Evolutionary conservation across 2,113 vertebrate genomes (phyloP).

Genomic region (Elachura formosa): DNA sequence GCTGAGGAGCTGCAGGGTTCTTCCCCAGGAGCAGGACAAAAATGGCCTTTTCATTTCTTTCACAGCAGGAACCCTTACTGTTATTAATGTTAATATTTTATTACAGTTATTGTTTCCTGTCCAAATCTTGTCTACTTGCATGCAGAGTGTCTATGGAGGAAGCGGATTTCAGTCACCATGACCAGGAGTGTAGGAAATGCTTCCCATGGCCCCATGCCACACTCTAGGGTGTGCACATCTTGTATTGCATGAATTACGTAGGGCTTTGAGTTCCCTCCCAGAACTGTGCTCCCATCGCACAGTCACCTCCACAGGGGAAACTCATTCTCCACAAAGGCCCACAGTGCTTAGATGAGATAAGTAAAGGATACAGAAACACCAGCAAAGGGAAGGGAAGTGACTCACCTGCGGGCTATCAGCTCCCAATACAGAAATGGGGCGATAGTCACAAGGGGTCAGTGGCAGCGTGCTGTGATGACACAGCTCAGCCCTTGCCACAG

Average conservation of each 20-base stretch:
- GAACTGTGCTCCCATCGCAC: background rate
- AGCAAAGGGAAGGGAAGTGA: background rate
- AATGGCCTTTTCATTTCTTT: background rate
- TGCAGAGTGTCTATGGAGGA: background rate
- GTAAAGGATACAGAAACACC: background rate
- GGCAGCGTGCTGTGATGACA: background rate
- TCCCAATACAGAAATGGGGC: background rate
- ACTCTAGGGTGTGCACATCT: background rate
- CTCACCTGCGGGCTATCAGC: background rate
- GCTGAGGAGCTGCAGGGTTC: background rate
- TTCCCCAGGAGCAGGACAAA: background rate
- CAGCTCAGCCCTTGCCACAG: background rate
- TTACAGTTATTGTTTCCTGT: background rate
- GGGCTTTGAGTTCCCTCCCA: background rate
- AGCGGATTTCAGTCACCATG: background rate
- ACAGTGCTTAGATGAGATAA: background rate
- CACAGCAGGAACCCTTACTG: background rate
- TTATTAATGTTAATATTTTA: background rate
- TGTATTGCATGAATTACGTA: background rate
- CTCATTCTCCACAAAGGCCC: background rate
- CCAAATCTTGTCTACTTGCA: background rate
- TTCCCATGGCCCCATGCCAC: background rate
- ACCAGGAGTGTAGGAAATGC: slow-evolving; percentile 1
- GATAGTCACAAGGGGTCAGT: background rate
- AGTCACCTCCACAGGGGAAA: background rate